These are phyloP conservation scores for Entomobrya multifasciata DNA, from an alignment of 2,888 invertebrate species.

Conservation along the genomic window DNA sequence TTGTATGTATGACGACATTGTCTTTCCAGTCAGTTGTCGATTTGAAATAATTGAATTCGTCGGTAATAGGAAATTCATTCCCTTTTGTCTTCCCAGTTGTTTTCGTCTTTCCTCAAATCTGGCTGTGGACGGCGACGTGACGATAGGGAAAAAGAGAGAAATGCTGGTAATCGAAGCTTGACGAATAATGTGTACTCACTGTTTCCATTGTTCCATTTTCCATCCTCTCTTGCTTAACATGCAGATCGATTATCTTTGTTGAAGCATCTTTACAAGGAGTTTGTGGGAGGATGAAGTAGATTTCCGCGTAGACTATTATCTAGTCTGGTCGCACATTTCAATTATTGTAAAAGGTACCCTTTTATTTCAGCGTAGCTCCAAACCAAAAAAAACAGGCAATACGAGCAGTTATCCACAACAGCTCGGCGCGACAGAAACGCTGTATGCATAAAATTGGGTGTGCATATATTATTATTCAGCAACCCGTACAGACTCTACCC, in stretches of 20 bases:
- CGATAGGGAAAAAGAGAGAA: constrained; percentile 46
- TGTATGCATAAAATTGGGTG: neutral
- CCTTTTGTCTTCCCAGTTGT: constrained; percentile 18
- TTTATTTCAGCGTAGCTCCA: neutral
- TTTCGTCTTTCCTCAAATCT: constrained; percentile 51
- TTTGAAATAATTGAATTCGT: constrained; percentile 19
- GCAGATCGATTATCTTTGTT: constrained; percentile 60
- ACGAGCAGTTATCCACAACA: neutral
- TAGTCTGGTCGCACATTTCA: neutral
- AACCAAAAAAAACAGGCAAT: neutral
- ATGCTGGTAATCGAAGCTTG: constrained; percentile 65
- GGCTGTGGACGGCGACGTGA: neutral
- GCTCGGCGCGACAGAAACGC: neutral
- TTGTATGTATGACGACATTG: neutral
- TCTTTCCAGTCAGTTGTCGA: neutral
- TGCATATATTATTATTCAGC: neutral
- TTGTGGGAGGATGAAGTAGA: neutral
- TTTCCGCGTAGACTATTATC: neutral
- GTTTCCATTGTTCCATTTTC: constrained; percentile 38
- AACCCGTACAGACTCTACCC: neutral
- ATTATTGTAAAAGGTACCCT: constrained; percentile 11
- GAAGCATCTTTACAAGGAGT: constrained; percentile 16
- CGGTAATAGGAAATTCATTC: constrained; percentile 33
- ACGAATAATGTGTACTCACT: constrained; percentile 68
- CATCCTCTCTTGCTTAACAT: neutral